phyloP scores from a whole-genome alignment of 2,797 vertebrate genomes.

The Varecia variegata region DNA sequence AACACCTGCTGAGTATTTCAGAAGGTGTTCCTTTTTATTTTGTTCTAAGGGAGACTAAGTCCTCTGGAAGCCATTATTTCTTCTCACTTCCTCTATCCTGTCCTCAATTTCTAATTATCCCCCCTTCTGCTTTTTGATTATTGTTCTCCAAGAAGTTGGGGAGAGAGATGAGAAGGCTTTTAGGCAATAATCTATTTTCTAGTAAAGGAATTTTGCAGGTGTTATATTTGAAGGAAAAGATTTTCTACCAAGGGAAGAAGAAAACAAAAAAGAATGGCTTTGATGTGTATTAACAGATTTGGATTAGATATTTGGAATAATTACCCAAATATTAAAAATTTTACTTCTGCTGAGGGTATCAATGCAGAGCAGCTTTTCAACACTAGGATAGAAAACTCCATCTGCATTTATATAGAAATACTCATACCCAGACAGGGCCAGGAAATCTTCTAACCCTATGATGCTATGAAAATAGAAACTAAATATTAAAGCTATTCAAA shows the following conservation, averaged over 20 bases:
- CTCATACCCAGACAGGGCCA: neutral
- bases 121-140: neutral
- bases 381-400: neutral
- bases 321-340: neutral
- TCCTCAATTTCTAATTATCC: neutral
- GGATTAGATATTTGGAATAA: slow-evolving; percentile 11
- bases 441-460: neutral
- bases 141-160: neutral
- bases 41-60: neutral
- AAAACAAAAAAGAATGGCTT: neutral
- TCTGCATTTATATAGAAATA: neutral
- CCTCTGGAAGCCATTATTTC: neutral
- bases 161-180: neutral
- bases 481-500: neutral
- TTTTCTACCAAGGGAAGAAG: neutral
- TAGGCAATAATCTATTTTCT: neutral
- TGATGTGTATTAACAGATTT: neutral
- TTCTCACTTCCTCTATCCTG: neutral
- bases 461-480: neutral
- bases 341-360: neutral
- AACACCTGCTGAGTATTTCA: neutral
- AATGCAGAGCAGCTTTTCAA: neutral
- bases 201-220: neutral
- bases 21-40: neutral
- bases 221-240: neutral